Percentiles rank a stretch among this genome's conserved stretches.
Conservation (phyloP, 2,888 invertebrate species). For the Amphiduros pacificus region DNA sequence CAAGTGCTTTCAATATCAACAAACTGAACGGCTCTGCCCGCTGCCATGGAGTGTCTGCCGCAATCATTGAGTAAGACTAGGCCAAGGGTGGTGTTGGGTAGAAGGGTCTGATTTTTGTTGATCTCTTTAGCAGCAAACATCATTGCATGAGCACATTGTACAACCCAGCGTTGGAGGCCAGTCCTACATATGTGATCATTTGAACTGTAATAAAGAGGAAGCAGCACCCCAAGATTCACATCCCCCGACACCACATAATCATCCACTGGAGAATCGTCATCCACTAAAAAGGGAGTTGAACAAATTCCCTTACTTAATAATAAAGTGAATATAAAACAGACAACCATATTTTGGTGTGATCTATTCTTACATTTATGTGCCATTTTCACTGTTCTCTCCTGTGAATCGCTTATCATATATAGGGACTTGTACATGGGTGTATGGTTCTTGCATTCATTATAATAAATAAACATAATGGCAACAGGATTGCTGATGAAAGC, state of each 20-base stretch:
- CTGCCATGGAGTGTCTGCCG: background rate
- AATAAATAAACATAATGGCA: too few relatives aligned
- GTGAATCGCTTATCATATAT: too few relatives aligned
- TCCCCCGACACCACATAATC: background rate
- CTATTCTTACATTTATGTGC: too few relatives aligned
- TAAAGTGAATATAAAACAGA: too few relatives aligned
- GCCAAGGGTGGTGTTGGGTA: constrained; percentile 12
- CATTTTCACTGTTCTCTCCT: too few relatives aligned
- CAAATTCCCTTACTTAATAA: too few relatives aligned
- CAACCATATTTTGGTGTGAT: too few relatives aligned
- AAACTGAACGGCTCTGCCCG: background rate
- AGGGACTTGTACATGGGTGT: too few relatives aligned
- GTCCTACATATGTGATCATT: background rate
- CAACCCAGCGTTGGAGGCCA: constrained; percentile 3
- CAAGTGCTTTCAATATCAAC: too few relatives aligned
- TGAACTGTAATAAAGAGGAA: background rate
- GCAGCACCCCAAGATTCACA: background rate
- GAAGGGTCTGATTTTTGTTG: background rate
- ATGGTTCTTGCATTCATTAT: too few relatives aligned
- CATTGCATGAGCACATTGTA: constrained; percentile 19
- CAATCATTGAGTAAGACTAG: constrained; percentile 7
- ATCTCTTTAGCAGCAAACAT: constrained; percentile 10
- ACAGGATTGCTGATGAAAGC: too few relatives aligned
- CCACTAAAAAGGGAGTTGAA: too few relatives aligned
- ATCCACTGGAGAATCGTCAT: constrained; percentile 2